Percentiles rank a stretch among this genome's conserved stretches.
Conservation (phyloP, 1,140 invertebrate genomes). For the Pomacea maculata region DNA sequence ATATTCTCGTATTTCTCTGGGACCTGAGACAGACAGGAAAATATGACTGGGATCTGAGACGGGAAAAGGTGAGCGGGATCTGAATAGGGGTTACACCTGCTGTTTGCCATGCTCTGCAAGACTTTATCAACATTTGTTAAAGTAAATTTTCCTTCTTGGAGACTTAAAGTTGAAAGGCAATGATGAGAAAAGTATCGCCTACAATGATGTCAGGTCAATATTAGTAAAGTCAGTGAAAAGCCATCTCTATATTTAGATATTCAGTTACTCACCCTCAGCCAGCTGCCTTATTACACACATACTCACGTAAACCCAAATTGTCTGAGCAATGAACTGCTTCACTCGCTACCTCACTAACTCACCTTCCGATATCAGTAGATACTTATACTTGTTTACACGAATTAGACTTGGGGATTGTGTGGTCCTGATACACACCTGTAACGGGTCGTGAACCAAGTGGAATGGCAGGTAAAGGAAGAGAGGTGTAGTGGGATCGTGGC, state of each 20-base stretch:
- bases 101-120: no score
- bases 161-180: no score
- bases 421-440: slow-evolving; percentile 10
- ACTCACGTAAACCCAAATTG: not conserved
- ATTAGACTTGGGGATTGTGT: no score
- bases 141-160: no score
- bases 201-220: no score
- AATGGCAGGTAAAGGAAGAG: slow-evolving; percentile 26
- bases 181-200: no score
- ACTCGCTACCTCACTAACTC: slow-evolving; percentile 9
- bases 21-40: slow-evolving; percentile 1
- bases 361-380: not conserved
- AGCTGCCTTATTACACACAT: not conserved
- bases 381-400: no score
- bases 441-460: slow-evolving; percentile 12
- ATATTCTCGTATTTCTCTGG: slow-evolving; percentile 20
- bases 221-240: not conserved
- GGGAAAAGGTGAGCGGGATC: no score
- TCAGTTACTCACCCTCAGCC: not conserved
- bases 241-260: not conserved
- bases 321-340: not conserved
- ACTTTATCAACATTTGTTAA: no score
- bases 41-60: no score
- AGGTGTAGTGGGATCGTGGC: slow-evolving; percentile 15
- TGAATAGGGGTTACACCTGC: no score